Evolutionary conservation across 2,797 vertebrate species (phyloP).

Genomic region (Diplodus sargus): DNA sequence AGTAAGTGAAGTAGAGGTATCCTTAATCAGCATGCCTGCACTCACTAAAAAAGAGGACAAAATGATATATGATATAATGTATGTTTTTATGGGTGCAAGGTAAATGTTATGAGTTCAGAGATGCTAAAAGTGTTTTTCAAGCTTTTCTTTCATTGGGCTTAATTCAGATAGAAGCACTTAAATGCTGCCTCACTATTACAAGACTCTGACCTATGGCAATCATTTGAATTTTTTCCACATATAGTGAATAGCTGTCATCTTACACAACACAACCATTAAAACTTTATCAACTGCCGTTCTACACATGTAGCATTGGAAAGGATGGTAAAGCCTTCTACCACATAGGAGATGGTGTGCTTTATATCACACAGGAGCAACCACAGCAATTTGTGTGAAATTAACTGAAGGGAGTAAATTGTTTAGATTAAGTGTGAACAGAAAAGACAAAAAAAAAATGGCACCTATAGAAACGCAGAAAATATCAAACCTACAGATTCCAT

Average conservation of each 20-base stretch:
- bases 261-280: slow-evolving; percentile 7
- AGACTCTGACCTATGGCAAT: neutral
- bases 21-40: neutral
- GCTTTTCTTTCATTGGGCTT: slow-evolving; percentile 4
- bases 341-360: neutral
- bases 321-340: neutral
- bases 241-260: neutral
- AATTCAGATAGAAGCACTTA: slow-evolving; percentile 18
- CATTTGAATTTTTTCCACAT: slow-evolving; percentile 10
- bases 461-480: neutral
- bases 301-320: neutral
- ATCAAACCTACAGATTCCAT: neutral
- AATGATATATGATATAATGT: neutral
- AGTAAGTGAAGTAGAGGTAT: neutral
- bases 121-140: neutral
- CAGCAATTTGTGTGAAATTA: neutral
- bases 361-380: neutral
- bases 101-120: slow-evolving; percentile 16
- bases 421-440: neutral
- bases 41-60: neutral
- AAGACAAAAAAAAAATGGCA: neutral
- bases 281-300: neutral
- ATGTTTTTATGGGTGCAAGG: neutral
- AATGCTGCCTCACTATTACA: neutral
- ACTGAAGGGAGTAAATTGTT: neutral